These are phyloP conservation scores for Eristalinus sepulchralis DNA, from an alignment of 2,888 invertebrate genomes.

Conservation along the genomic window DNA sequence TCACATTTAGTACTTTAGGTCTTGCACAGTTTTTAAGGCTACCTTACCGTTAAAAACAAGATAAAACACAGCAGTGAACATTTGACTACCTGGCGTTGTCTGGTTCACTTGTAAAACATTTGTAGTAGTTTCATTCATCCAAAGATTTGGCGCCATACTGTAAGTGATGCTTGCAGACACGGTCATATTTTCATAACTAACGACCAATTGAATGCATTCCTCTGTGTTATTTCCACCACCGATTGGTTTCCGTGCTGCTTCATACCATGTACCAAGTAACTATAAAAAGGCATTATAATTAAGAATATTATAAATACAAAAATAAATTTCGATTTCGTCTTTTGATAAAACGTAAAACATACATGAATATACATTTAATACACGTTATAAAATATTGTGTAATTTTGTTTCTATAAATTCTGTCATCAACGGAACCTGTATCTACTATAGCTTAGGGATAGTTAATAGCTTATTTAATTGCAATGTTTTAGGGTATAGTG, in stretches of 20 bases:
- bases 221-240: background rate
- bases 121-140: conserved; percentile 73
- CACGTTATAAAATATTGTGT: no score
- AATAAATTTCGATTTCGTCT: background rate
- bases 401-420: no score
- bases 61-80: conserved; percentile 14
- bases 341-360: background rate
- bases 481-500: no score
- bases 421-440: no score
- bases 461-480: no score
- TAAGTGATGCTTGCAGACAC: conserved; percentile 73
- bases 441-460: no score
- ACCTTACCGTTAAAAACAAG: background rate
- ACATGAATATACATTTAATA: no score
- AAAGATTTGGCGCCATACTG: conserved; percentile 71
- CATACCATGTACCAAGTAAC: conserved; percentile 65
- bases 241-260: conserved; percentile 55
- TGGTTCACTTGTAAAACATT: conserved; percentile 29
- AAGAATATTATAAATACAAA: background rate
- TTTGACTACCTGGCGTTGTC: background rate
- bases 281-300: conserved; percentile 22
- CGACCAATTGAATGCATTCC: conserved; percentile 39
- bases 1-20: no score
- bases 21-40: background rate
- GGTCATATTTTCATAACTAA: conserved; percentile 5